Percentiles rank a stretch among this genome's conserved stretches.
Conservation (phyloP, 2,797 vertebrate genomes). For the Pangasius macronema region DNA sequence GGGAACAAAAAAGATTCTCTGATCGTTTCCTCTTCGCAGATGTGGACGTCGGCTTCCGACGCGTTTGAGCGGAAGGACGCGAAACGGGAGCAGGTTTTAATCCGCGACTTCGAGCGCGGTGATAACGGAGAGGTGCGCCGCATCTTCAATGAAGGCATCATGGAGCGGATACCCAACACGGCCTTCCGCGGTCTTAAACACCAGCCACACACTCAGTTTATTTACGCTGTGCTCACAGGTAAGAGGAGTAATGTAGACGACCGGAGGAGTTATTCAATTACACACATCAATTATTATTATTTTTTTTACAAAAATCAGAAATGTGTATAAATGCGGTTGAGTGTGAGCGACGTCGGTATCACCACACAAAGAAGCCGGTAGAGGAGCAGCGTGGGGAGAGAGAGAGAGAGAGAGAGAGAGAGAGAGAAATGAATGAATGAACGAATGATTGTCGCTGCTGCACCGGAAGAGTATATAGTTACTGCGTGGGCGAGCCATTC, state of each 20-base stretch:
- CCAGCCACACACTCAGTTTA: conserved; percentile 85
- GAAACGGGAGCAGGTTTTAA: conserved; percentile 78
- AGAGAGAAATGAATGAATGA: not conserved
- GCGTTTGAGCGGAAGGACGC: conserved; percentile 71
- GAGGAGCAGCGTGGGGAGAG: conserved; percentile 18
- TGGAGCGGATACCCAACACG: conserved; percentile 94
- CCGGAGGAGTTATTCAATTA: not conserved
- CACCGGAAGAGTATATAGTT: not conserved
- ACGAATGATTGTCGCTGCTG: not conserved
- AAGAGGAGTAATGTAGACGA: conserved; percentile 63
- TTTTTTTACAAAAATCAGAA: not conserved
- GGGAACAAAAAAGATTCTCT: conserved; percentile 88
- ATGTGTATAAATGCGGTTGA: not conserved
- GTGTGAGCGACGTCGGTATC: not conserved
- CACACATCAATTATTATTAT: not conserved
- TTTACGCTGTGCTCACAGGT: conserved; percentile 89
- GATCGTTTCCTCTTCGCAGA: conserved; percentile 76
- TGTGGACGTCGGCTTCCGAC: conserved; percentile 77
- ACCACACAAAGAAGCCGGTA: conserved; percentile 34
- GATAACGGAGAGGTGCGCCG: conserved; percentile 88
- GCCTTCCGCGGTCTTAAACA: conserved; percentile 89
- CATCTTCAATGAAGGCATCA: conserved; percentile 94
- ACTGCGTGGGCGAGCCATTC: not conserved
- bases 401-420: not conserved
- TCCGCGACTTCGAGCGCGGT: conserved; percentile 87